phyloP scores from a whole-genome alignment of 2,888 invertebrate species.

The Cephus rjabovi region DNA sequence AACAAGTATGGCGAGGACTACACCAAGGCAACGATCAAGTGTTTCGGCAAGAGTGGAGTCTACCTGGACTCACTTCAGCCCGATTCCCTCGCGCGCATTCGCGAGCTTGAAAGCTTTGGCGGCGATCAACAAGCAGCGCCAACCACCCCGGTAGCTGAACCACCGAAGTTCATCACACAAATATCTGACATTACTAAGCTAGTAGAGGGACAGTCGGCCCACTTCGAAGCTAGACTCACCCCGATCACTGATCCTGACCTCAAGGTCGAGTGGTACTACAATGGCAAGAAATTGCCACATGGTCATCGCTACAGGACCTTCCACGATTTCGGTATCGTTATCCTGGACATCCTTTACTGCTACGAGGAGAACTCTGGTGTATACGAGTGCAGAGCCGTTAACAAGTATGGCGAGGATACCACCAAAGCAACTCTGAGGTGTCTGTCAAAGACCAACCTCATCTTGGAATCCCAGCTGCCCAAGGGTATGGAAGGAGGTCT shows the following conservation, averaged over 20 bases:
- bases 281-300: slow-evolving; percentile 90
- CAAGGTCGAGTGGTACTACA: slow-evolving; percentile 95
- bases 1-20: slow-evolving; percentile 93
- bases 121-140: slow-evolving; percentile 76
- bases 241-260: slow-evolving; percentile 96
- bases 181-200: slow-evolving; percentile 86
- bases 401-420: slow-evolving; percentile 89
- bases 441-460: slow-evolving; percentile 88
- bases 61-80: slow-evolving; percentile 92
- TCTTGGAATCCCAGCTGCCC: slow-evolving; percentile 92
- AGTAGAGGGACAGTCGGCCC: slow-evolving; percentile 95
- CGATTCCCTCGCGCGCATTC: slow-evolving; percentile 87
- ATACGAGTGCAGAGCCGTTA: slow-evolving; percentile 93
- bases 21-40: slow-evolving; percentile 86
- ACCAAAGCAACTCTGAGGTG: slow-evolving; percentile 89
- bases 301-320: slow-evolving; percentile 97
- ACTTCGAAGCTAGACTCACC: slow-evolving; percentile 91
- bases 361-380: slow-evolving; percentile 96
- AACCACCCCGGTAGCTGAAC: slow-evolving; percentile 77
- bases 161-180: slow-evolving; percentile 91
- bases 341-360: slow-evolving; percentile 93
- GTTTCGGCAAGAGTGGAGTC: slow-evolving; percentile 87
- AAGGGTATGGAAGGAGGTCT: slow-evolving; percentile 96
- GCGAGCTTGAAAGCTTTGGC: slow-evolving; percentile 81
- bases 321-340: slow-evolving; percentile 97